A percentile compares a stretch with the other conserved stretches of the same genome.
phyloP scores from a whole-genome alignment of 1,140 invertebrate genomes.

The Aphis craccivora region DNA sequence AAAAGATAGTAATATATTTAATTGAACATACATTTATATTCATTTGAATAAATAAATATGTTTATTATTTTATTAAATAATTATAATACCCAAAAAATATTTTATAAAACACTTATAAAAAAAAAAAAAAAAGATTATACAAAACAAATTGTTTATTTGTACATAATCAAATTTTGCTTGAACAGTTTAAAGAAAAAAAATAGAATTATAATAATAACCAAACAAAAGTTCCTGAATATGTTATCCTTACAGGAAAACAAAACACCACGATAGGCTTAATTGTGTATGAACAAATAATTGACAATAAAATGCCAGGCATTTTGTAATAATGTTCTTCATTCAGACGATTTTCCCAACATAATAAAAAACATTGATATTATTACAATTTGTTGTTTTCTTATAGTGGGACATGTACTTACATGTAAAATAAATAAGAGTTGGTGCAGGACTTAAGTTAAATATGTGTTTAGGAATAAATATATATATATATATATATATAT shows the following conservation, averaged over 20 bases:
- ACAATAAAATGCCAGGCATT: not conserved
- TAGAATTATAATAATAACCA: not conserved
- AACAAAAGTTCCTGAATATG: not conserved
- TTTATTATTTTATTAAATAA: not conserved
- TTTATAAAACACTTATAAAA: not conserved
- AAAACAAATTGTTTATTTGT: not conserved
- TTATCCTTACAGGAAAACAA: not conserved
- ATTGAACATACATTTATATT: not conserved
- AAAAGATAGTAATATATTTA: not conserved
- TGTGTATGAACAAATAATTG: not conserved
- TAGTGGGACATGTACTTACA: no score
- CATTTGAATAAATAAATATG: not conserved
- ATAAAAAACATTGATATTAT: not conserved
- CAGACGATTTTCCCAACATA: not conserved
- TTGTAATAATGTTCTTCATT: not conserved
- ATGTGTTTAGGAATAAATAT: not conserved
- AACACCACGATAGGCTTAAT: not conserved
- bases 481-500: not conserved
- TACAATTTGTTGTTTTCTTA: not conserved
- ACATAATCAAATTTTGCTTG: not conserved
- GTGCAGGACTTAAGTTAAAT: not conserved
- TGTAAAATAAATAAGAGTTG: no score
- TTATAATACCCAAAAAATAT: not conserved
- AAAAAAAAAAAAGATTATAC: not conserved
- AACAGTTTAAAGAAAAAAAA: not conserved